Conservation (phyloP, 2,797 vertebrate genomes). For the Notolepis coatsorum region DNA sequence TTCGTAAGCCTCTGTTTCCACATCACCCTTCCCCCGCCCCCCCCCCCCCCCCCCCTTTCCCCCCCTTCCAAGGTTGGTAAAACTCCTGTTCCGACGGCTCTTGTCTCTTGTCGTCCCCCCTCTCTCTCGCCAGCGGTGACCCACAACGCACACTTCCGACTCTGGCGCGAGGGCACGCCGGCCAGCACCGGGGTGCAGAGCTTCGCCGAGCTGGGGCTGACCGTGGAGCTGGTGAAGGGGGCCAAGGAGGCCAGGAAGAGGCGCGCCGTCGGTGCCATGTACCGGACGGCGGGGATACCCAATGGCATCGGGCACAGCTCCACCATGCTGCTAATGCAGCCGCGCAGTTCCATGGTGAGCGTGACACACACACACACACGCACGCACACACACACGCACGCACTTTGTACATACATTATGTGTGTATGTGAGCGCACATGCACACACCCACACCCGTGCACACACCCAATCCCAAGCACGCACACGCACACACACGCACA, state of each 20-base stretch:
- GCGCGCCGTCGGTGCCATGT: constrained; percentile 76
- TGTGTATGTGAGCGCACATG: too few species aligned
- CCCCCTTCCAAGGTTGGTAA: constrained; percentile 9
- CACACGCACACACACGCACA: constrained; percentile 47
- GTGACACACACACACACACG: constrained; percentile 15
- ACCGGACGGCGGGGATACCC: constrained; percentile 82
- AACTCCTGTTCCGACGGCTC: not conserved
- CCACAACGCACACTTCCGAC: constrained; percentile 79
- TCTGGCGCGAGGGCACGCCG: constrained; percentile 80
- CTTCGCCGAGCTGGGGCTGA: constrained; percentile 83
- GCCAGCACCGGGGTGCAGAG: constrained; percentile 80
- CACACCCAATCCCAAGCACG: constrained; percentile 23
- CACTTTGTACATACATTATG: too few species aligned
- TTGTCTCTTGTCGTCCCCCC: constrained; percentile 31
- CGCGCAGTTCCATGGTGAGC: constrained; percentile 81
- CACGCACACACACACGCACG: constrained; percentile 14
- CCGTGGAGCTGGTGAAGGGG: constrained; percentile 81
- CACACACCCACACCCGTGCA: constrained; percentile 4
- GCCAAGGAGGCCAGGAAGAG: constrained; percentile 81
- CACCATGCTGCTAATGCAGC: constrained; percentile 79
- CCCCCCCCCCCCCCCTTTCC: constrained; percentile 24
- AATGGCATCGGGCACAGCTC: constrained; percentile 85
- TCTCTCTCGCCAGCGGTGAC: constrained; percentile 73
- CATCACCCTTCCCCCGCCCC: constrained; percentile 43
- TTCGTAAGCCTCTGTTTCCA: too few species aligned